phyloP scores from a whole-genome alignment of 2,113 vertebrate species.

The Takifugu flavidus region DNA sequence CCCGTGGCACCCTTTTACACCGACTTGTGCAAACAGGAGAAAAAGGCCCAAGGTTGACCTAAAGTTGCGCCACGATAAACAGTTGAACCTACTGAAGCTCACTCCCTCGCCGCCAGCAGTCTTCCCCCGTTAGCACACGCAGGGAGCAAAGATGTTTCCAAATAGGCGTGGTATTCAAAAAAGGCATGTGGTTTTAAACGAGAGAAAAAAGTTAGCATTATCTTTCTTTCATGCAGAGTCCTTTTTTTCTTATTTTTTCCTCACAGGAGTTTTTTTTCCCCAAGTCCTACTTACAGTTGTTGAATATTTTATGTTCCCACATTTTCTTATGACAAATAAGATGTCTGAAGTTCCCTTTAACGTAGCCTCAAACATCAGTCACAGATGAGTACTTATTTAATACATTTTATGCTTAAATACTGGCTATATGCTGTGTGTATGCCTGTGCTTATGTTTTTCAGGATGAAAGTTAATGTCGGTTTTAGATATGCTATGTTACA shows the following conservation, averaged over 20 bases:
- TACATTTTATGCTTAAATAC: slow-evolving; percentile 72
- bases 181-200: slow-evolving; percentile 52
- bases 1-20: slow-evolving; percentile 28
- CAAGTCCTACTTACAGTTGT: slow-evolving; percentile 66
- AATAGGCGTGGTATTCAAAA: slow-evolving; percentile 51
- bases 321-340: slow-evolving; percentile 58
- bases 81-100: slow-evolving; percentile 38
- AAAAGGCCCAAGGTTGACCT: slow-evolving; percentile 43
- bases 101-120: slow-evolving; percentile 39
- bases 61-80: slow-evolving; percentile 25
- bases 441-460: slow-evolving; percentile 32
- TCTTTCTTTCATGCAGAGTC: slow-evolving; percentile 72
- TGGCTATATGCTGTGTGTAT: slow-evolving; percentile 38
- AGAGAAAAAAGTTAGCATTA: slow-evolving; percentile 65
- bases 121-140: slow-evolving; percentile 22
- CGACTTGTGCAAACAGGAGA: slow-evolving; percentile 23
- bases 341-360: slow-evolving; percentile 61
- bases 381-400: slow-evolving; percentile 70
- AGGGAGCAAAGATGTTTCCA: slow-evolving; percentile 52
- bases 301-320: slow-evolving; percentile 50
- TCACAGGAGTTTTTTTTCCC: slow-evolving; percentile 64
- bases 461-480: slow-evolving; percentile 46
- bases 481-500: slow-evolving; percentile 55
- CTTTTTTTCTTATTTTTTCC: slow-evolving; percentile 46
- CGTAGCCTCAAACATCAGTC: slow-evolving; percentile 60